These are phyloP conservation scores for Xylota sylvarum DNA, from an alignment of 2,888 invertebrate species.

Conservation along the genomic window DNA sequence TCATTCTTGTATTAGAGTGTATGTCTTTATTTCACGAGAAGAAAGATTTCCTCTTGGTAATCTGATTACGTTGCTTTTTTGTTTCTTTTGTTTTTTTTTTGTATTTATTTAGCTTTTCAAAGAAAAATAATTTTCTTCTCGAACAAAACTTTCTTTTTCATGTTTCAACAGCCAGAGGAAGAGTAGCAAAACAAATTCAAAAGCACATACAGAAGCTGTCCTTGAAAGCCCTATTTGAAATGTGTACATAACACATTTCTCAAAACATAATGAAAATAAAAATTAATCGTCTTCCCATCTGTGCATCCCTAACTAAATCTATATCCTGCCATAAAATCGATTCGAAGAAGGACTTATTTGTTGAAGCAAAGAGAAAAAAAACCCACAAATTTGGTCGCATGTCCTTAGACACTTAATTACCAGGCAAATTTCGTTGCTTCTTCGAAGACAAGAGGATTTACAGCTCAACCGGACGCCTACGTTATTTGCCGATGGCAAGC, in stretches of 20 bases:
- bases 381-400: constrained; percentile 67
- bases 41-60: constrained; percentile 60
- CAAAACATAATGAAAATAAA: constrained; percentile 32
- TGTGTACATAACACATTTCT: constrained; percentile 25
- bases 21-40: constrained; percentile 7
- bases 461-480: constrained; percentile 44
- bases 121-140: constrained; percentile 45
- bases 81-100: constrained; percentile 43
- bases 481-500: not conserved
- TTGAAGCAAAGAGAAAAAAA: constrained; percentile 10
- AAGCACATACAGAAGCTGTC: constrained; percentile 36
- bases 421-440: constrained; percentile 29
- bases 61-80: constrained; percentile 67
- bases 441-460: constrained; percentile 5
- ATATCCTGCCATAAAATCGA: constrained; percentile 68
- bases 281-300: constrained; percentile 59
- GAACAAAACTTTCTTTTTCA: constrained; percentile 14
- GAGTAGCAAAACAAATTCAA: constrained; percentile 18
- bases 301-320: constrained; percentile 35
- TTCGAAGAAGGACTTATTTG: constrained; percentile 61
- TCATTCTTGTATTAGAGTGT: constrained; percentile 22
- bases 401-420: constrained; percentile 60
- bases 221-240: constrained; percentile 35
- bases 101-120: constrained; percentile 29
- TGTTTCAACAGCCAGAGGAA: not conserved